Evolutionary conservation across 2,888 invertebrate genomes (phyloP).

Genomic region (Parascotia fuliginaria): DNA sequence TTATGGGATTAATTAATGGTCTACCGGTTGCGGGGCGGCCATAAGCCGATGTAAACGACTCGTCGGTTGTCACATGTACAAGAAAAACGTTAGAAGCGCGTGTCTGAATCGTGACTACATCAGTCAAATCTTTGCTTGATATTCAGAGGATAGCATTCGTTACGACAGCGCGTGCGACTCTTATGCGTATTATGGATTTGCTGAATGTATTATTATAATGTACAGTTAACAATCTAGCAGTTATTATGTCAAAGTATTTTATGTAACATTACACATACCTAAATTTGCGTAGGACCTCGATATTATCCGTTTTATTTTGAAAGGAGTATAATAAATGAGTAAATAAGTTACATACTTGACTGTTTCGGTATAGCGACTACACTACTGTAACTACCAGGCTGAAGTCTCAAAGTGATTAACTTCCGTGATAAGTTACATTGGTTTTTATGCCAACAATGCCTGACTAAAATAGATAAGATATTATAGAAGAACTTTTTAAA

Average conservation of each 20-base stretch:
- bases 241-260: slow-evolving; percentile 22
- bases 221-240: slow-evolving; percentile 36
- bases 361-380: too few species aligned
- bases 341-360: too few species aligned
- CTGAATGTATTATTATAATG: slow-evolving; percentile 57
- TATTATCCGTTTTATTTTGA: too few species aligned
- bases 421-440: too few species aligned
- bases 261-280: too few species aligned
- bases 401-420: too few species aligned
- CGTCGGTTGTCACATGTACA: slow-evolving; percentile 54
- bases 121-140: slow-evolving; percentile 78
- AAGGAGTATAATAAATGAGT: too few species aligned
- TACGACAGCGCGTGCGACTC: slow-evolving; percentile 60
- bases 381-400: too few species aligned
- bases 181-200: slow-evolving; percentile 57
- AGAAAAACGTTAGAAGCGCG: slow-evolving; percentile 73
- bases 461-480: too few species aligned
- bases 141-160: slow-evolving; percentile 72
- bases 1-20: slow-evolving; percentile 75
- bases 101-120: slow-evolving; percentile 74
- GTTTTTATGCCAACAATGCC: too few species aligned
- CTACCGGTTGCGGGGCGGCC: slow-evolving; percentile 54
- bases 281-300: neutral
- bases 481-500: too few species aligned
- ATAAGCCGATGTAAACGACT: slow-evolving; percentile 69